Conservation (phyloP, 2,797 vertebrate genomes). For the Sparidentex hasta region DNA sequence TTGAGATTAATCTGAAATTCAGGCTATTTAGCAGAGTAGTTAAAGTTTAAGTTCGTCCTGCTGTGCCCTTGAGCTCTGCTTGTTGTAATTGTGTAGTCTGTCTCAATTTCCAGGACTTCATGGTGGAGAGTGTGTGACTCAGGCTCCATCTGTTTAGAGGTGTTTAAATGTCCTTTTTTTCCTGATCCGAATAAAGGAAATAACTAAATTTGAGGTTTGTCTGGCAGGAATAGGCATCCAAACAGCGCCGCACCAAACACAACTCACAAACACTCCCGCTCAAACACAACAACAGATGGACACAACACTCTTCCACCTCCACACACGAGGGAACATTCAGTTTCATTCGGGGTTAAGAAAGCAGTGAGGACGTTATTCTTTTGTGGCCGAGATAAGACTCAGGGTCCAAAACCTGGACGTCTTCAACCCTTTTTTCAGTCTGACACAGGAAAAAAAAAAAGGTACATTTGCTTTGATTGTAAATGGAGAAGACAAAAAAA, state of each 20-base stretch:
- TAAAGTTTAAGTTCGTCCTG: too few species aligned
- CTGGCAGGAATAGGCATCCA: conserved; percentile 40
- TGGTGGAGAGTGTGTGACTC: not conserved
- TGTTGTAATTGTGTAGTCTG: not conserved
- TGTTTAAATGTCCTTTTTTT: not conserved
- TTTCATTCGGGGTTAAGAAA: conserved; percentile 40
- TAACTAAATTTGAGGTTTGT: conserved; percentile 1
- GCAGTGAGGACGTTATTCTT: conserved; percentile 34
- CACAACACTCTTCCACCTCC: conserved; percentile 27
- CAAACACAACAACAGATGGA: conserved; percentile 25
- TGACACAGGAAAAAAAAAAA: conserved; percentile 22
- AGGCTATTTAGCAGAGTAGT: too few species aligned
- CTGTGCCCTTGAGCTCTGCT: too few species aligned
- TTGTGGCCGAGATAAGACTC: conserved; percentile 3
- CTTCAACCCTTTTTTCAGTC: conserved; percentile 10
- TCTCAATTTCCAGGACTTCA: too few species aligned
- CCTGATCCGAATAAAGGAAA: not conserved
- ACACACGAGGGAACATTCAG: conserved; percentile 12
- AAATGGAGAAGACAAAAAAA: conserved; percentile 71
- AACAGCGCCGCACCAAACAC: conserved; percentile 19
- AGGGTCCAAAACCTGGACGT: conserved; percentile 37
- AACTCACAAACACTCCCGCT: conserved; percentile 1
- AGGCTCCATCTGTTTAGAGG: too few species aligned
- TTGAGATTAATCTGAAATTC: not conserved
- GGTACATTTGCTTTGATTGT: conserved; percentile 37